Evolutionary conservation across 2,113 vertebrate species (phyloP), one percentile per base, ranked within the genome.

Genomic region (Rhynchopsitta pachyrhyncha): DNA sequence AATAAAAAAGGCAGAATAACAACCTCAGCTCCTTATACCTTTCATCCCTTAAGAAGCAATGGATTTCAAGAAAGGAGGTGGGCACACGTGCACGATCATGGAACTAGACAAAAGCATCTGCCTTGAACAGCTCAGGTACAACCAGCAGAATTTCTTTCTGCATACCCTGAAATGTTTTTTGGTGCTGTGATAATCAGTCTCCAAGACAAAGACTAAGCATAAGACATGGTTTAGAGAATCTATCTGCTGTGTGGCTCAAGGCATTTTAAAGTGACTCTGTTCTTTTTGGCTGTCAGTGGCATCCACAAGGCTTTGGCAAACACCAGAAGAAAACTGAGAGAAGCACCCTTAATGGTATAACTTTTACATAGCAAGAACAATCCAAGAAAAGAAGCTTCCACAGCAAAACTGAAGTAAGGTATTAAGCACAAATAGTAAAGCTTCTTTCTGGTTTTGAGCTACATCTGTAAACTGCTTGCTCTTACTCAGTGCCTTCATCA

Each of bases 401-500:
- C 2, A 47, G 8, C 29, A 78, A 81, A 80, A 81, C 7, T 33
- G 44, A 86, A 90, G 17, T 23, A 80, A 41, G 37, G 28, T 35
- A 59, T 52, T 67, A 75, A 62, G 14, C 23, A 47, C 1, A 2
- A 91, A 75, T 7, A 47, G 8, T 17, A 33, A 16, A 33, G 12
- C 28, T 86, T 82, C 60, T 78, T 81, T 68, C 76, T n/a, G 22
- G 3, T 82, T 68, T 91, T 66, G 35, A 94, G 60, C 41, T 78
- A 57, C 28, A 35, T 20, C 76, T 76, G 14, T 47, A 64, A 92
- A 82, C 24, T 64, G 47, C 27, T 44, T 82, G 18, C 47, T 81
- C 42, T 83, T 93, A 88, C 42, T 29, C 49, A 80, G 46, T n/a
- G 64, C 64, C 52, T 96, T 95, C 92, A 93, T 80, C 39, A 88